These are phyloP conservation scores for Miichthys miiuy DNA, from an alignment of 2,797 vertebrate species.

Conservation along the genomic window DNA sequence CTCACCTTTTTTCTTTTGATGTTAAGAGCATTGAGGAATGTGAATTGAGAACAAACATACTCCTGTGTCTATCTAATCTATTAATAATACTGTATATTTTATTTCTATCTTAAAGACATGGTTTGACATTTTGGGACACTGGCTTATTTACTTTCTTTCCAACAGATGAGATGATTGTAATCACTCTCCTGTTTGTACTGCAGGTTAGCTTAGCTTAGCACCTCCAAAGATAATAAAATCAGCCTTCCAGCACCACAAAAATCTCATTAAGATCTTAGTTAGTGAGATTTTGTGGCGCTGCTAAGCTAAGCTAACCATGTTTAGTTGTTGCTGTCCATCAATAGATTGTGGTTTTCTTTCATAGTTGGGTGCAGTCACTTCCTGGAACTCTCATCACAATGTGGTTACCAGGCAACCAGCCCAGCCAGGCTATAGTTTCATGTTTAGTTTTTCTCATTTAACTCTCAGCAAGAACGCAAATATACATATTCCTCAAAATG, in stretches of 20 bases:
- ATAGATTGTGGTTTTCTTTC: background rate
- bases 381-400: background rate
- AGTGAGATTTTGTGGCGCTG: no score
- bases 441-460: background rate
- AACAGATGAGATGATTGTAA: background rate
- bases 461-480: background rate
- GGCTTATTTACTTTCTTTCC: background rate
- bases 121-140: background rate
- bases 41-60: background rate
- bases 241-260: background rate
- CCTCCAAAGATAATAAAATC: background rate
- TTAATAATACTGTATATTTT: background rate
- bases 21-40: background rate
- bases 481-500: background rate
- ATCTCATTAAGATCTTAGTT: background rate
- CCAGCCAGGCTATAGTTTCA: background rate
- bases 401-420: no score
- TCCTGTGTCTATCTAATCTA: background rate
- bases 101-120: background rate
- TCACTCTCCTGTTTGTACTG: background rate
- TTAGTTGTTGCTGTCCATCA: no score
- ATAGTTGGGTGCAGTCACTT: background rate
- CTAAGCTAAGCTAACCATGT: no score
- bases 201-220: constrained; percentile 4
- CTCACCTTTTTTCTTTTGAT: background rate